phyloP scores from a whole-genome alignment of 2,113 vertebrate species.

The Chaetops frenatus region DNA sequence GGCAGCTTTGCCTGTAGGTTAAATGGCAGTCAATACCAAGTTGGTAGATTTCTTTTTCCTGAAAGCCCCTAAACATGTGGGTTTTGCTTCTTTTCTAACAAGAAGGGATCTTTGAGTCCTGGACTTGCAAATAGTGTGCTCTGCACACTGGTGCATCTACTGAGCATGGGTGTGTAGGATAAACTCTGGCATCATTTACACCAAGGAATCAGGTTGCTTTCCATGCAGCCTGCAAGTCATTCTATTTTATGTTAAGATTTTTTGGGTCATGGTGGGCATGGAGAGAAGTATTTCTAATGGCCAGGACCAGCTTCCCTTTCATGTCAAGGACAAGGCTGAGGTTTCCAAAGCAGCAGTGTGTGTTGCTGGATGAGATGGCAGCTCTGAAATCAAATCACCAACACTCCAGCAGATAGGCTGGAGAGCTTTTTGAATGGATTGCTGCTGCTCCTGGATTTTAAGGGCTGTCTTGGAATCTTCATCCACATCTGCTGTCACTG shows the following conservation, averaged over 20 bases:
- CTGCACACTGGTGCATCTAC: neutral
- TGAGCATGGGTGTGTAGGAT: rapidly evolving
- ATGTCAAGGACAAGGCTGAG: neutral
- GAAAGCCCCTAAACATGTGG: neutral
- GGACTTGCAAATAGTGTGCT: neutral
- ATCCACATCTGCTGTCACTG: neutral
- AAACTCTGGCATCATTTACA: neutral
- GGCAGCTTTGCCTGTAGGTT: neutral
- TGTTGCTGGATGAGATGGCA: neutral
- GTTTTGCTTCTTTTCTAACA: neutral
- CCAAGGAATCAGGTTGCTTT: neutral
- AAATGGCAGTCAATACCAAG: neutral
- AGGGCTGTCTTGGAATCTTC: neutral
- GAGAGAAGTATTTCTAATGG: neutral
- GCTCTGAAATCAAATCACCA: neutral
- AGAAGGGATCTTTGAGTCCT: neutral
- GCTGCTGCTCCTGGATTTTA: neutral
- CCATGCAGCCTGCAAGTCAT: neutral
- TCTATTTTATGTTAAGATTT: neutral
- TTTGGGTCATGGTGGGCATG: neutral
- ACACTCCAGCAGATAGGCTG: neutral
- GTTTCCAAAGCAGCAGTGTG: neutral
- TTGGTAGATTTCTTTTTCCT: neutral
- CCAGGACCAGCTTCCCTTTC: neutral
- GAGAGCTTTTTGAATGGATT: neutral